A percentile compares a stretch with the other conserved stretches of the same genome.
Conservation (phyloP, 53 echinoderm and acorn worm species). For the Pentamera pediparva region DNA sequence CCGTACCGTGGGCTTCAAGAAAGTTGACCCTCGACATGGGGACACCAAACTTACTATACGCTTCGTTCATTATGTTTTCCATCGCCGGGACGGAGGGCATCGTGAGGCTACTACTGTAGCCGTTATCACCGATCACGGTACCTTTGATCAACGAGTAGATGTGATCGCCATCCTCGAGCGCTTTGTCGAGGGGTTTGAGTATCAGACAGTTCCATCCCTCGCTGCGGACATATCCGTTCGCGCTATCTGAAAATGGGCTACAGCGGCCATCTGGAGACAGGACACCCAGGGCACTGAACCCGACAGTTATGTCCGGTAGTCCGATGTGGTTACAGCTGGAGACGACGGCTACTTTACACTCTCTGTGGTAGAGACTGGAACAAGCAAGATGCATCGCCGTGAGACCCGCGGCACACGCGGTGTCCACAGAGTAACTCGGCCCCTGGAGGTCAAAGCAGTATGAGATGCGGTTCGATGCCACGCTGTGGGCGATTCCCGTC, state of each 20-base stretch:
- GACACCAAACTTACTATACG: conserved; percentile 67
- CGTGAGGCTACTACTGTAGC: conserved; percentile 76
- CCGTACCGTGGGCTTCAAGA: conserved; percentile 93
- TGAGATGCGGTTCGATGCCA: conserved; percentile 67
- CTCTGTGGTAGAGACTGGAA: conserved; percentile 70
- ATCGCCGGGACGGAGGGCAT: conserved; percentile 89
- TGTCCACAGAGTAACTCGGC: conserved; percentile 79
- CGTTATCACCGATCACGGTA: conserved; percentile 78
- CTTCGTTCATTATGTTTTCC: conserved; percentile 65
- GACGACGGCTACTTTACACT: conserved; percentile 74
- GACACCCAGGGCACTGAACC: conserved; percentile 90
- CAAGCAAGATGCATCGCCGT: conserved; percentile 94
- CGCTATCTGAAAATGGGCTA: conserved; percentile 87
- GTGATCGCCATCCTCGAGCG: conserved; percentile 77
- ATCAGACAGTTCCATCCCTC: conserved; percentile 86
- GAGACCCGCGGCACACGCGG: conserved; percentile 86
- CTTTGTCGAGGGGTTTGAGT: conserved; percentile 72
- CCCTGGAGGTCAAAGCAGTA: conserved; percentile 81
- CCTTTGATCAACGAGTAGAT: conserved; percentile 84
- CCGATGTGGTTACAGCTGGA: conserved; percentile 69
- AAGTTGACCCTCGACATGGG: conserved; percentile 74
- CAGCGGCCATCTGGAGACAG: conserved; percentile 86
- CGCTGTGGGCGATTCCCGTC: conserved; percentile 69
- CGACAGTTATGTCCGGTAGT: conserved; percentile 86
- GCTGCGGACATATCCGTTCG: conserved; percentile 92